Evolutionary conservation across 2,888 invertebrate genomes (phyloP), one percentile per base, ranked within the genome.

Genomic region (Drosophila pegasa): DNA sequence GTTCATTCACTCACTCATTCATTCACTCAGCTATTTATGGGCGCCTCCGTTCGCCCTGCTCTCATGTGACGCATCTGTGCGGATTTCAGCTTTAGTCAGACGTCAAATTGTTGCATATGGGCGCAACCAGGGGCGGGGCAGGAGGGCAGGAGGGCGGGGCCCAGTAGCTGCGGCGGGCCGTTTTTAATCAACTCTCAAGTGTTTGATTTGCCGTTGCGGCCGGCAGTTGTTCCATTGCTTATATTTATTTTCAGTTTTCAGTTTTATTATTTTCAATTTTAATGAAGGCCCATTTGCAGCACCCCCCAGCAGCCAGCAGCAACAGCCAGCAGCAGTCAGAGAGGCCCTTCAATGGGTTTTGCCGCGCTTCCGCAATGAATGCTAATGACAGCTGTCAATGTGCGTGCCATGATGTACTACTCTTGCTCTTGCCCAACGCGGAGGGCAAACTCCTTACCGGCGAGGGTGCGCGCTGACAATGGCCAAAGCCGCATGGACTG

Each of bases 321-420:
- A 38, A 41, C 52, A 47, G 22, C 20, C 29, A 47, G 29, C 45
- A 18, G 18, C 29, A 29, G 25, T 25, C 43, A n/a, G 48, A 31
- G 31, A 22, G 65, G 35, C 72, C 64, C 74, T 76, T 77, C 74
- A 71, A 74, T 79, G 66, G 68, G 38, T 71, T 71, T 60, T 55
- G 78, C 87, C 75, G 85, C 88, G 60, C 86, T 88, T 86, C 88
- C 87, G 83, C 79, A 80, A 75, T 84, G 84, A 88, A 80, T 87
- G 86, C 78, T 84, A 84, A 84, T 82, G 87, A 89, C 87, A 88
- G 87, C 87, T 89, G 89, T 85, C 89, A 80, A 79, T 88, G 82
- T 82, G 82, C 75, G 79, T 83, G 79, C 86, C 81, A 68, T 76
- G 79, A 87, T 87, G 88, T 71, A 89, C 82, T 81, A 78, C 84